Conservation (phyloP, 1,140 invertebrate genomes). For the Caenorhabditis brenneri region DNA sequence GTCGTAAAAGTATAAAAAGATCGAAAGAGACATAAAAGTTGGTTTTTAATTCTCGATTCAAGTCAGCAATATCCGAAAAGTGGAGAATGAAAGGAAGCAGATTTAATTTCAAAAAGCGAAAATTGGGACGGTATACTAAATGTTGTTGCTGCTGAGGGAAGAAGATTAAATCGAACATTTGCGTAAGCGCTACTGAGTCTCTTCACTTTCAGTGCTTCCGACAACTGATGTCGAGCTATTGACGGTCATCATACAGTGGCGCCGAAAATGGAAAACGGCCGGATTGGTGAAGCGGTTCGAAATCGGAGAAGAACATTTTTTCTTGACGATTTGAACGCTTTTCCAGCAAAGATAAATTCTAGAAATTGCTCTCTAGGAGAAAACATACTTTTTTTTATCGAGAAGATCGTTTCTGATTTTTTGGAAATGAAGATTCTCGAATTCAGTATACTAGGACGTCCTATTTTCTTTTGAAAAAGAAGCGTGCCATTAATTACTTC, state of each 20-base stretch:
- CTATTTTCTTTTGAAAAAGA: too few species aligned
- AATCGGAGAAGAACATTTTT: background rate
- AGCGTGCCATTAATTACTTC: too few species aligned
- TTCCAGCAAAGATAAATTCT: background rate
- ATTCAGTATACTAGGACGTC: too few species aligned
- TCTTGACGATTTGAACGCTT: background rate
- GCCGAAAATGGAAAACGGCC: background rate
- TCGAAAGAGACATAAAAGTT: background rate
- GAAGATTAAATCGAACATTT: slow-evolving; percentile 38
- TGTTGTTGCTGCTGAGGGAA: background rate
- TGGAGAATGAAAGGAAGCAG: background rate
- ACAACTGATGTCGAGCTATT: slow-evolving; percentile 23
- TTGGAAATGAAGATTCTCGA: too few species aligned
- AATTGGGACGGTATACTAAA: slow-evolving; percentile 26
- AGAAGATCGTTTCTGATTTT: too few species aligned
- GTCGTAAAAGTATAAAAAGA: background rate
- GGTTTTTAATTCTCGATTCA: background rate
- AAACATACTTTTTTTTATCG: background rate
- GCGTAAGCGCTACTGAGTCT: slow-evolving; percentile 25
- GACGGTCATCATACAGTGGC: background rate
- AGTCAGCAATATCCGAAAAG: background rate
- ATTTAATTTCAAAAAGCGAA: slow-evolving; percentile 35
- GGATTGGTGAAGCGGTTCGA: background rate
- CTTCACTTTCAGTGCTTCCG: slow-evolving; percentile 11
- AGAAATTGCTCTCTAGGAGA: background rate